Evolutionary conservation across 2,113 vertebrate species (phyloP).

Genomic region (Cyanistes caeruleus): DNA sequence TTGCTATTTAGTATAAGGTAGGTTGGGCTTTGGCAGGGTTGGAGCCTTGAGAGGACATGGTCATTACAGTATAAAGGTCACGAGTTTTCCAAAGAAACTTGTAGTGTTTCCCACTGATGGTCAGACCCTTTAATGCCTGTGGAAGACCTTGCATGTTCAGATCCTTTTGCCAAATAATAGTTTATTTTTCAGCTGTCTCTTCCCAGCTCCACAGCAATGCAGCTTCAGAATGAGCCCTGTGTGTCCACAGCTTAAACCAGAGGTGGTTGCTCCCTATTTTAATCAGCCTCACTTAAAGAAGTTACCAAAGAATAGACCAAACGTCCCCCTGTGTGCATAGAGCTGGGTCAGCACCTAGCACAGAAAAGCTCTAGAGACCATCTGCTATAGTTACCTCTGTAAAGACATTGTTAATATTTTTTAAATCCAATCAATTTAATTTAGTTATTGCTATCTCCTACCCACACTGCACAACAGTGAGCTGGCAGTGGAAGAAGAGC

Average conservation of each 20-base stretch:
- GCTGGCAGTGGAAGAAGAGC: background rate
- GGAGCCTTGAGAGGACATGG: background rate
- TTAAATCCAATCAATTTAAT: background rate
- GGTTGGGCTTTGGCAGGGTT: background rate
- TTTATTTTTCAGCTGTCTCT: background rate
- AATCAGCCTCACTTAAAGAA: background rate
- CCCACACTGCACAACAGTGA: background rate
- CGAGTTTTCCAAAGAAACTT: background rate
- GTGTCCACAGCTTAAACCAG: background rate
- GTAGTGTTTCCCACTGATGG: background rate
- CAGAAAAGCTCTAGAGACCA: background rate
- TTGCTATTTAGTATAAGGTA: background rate
- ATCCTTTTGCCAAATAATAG: background rate
- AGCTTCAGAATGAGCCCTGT: background rate
- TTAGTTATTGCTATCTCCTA: background rate
- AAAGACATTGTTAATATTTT: background rate
- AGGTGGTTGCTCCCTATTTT: background rate
- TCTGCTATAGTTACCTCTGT: background rate
- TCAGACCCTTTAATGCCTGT: background rate
- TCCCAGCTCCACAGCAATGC: background rate
- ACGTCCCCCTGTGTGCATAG: background rate
- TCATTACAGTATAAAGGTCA: background rate
- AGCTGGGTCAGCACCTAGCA: background rate
- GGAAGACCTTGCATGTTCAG: background rate
- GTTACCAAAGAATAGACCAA: background rate